Conservation (phyloP, 2,797 vertebrate genomes). For the Prionace glauca region DNA sequence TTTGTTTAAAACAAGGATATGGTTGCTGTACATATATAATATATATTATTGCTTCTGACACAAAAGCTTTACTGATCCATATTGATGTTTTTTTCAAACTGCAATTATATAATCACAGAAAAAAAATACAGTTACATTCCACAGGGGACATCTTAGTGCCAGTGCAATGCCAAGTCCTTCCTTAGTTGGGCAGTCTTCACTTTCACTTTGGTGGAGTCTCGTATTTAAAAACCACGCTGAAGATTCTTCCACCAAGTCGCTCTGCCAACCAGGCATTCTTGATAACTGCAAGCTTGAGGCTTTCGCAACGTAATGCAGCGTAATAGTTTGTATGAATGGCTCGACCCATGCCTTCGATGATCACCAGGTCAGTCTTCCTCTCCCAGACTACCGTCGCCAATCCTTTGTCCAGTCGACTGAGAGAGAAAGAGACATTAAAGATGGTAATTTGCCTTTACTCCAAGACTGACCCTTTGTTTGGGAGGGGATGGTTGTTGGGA, state of each 20-base stretch:
- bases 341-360: slow-evolving; percentile 96
- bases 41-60: slow-evolving; percentile 39
- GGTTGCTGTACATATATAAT: slow-evolving; percentile 38
- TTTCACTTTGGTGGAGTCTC: slow-evolving; percentile 68
- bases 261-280: slow-evolving; percentile 96
- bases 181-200: background rate
- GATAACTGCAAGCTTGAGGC: slow-evolving; percentile 93
- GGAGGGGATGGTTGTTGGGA: no score
- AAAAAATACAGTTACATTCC: slow-evolving; percentile 34
- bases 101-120: slow-evolving; percentile 25
- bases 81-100: slow-evolving; percentile 1
- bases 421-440: background rate
- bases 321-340: slow-evolving; percentile 97
- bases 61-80: slow-evolving; percentile 34
- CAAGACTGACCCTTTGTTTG: background rate
- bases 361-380: slow-evolving; percentile 80
- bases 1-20: slow-evolving; percentile 31
- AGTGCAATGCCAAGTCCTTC: slow-evolving; percentile 48
- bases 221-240: slow-evolving; percentile 97
- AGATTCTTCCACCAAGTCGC: slow-evolving; percentile 86
- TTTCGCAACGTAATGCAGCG: slow-evolving; percentile 80
- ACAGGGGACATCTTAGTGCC: background rate
- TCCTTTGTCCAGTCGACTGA: slow-evolving; percentile 86
- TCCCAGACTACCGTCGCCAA: slow-evolving; percentile 79
- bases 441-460: background rate